phyloP scores from a whole-genome alignment of 2,113 vertebrate species.

The Poeciliopsis retropinna region DNA sequence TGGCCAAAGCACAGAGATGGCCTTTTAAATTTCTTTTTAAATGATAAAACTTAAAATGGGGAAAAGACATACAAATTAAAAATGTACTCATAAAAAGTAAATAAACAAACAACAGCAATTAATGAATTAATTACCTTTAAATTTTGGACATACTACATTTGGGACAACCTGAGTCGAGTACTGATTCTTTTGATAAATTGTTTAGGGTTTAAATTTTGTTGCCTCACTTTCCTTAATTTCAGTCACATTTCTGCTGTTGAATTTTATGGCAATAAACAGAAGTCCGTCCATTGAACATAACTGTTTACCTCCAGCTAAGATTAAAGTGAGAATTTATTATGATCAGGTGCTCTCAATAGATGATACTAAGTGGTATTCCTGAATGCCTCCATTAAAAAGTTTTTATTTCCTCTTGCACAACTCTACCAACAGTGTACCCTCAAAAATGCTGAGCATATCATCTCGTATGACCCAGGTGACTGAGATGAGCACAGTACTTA shows the following conservation, averaged over 20 bases:
- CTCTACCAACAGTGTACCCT: slow-evolving; percentile 5
- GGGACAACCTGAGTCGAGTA: not conserved
- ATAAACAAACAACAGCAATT: not conserved
- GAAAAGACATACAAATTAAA: not conserved
- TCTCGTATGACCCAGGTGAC: slow-evolving; percentile 12
- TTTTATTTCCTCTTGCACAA: slow-evolving; percentile 3
- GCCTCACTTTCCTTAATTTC: not conserved
- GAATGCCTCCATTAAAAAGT: too few species aligned
- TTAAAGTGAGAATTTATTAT: not conserved
- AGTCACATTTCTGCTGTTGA: not conserved
- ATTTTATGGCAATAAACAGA: too few species aligned
- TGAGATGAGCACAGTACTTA: slow-evolving; percentile 17
- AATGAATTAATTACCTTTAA: not conserved
- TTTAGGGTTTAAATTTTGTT: not conserved
- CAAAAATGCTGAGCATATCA: slow-evolving; percentile 5
- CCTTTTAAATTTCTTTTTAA: too few species aligned
- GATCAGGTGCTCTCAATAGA: not conserved
- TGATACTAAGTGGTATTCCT: not conserved
- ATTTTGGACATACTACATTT: not conserved
- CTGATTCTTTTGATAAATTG: not conserved
- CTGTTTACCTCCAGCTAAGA: not conserved
- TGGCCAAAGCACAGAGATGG: too few species aligned
- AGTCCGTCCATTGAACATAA: not conserved
- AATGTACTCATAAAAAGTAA: not conserved
- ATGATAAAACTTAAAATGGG: not conserved